These are phyloP conservation scores for Camponotus vicinus DNA, from an alignment of 1,140 invertebrate genomes.

Conservation along the genomic window DNA sequence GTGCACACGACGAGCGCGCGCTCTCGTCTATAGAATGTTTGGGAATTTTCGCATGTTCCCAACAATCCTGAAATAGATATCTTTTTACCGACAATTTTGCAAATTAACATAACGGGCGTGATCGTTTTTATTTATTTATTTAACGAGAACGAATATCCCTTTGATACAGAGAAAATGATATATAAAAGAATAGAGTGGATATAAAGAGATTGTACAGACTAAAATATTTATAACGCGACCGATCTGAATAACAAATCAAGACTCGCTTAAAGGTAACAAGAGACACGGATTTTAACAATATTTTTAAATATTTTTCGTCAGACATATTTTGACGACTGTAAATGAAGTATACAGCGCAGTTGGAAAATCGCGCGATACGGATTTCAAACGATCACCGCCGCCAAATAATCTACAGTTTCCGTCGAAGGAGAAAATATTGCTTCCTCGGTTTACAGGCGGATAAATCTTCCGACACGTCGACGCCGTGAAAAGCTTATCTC, in stretches of 20 bases:
- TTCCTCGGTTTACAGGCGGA: conserved; percentile 29
- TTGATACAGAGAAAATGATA: no score
- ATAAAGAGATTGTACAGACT: no score
- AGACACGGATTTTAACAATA: background rate
- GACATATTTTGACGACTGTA: no score
- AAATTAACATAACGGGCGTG: background rate
- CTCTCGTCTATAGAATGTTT: background rate
- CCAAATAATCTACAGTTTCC: conserved; percentile 1
- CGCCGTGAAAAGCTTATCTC: conserved; percentile 45
- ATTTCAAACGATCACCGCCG: background rate
- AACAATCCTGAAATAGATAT: background rate
- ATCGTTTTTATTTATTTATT: background rate
- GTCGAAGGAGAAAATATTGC: conserved; percentile 33
- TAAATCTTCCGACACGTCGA: conserved; percentile 31
- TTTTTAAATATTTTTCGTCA: no score
- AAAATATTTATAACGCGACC: no score
- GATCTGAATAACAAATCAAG: no score
- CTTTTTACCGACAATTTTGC: background rate
- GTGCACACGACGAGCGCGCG: background rate
- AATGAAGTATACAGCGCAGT: background rate
- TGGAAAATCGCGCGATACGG: background rate
- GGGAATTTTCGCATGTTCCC: background rate
- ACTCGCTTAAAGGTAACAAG: no score
- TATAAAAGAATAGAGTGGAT: no score
- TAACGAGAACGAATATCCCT: no score